Conservation (phyloP, 1,140 invertebrate genomes). For the Kradibia gibbosae region DNA sequence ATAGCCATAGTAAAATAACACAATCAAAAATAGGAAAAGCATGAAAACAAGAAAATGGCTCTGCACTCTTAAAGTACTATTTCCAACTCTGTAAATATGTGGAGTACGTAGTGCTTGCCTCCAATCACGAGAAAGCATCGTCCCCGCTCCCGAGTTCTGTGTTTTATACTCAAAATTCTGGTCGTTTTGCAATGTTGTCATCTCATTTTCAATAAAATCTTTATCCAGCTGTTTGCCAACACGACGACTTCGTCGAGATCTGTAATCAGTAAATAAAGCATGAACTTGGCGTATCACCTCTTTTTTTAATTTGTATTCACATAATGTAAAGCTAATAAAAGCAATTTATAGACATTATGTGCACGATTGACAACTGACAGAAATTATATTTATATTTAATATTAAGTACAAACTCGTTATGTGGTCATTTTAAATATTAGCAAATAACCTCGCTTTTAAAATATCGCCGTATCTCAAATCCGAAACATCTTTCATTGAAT, state of each 20-base stretch:
- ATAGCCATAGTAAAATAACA: slow-evolving; percentile 77
- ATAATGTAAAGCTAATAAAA: not conserved
- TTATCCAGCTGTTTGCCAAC: slow-evolving; percentile 26
- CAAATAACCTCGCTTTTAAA: slow-evolving; percentile 21
- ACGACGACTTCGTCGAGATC: slow-evolving; percentile 2
- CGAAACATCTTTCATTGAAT: not conserved
- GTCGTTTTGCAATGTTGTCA: slow-evolving; percentile 28
- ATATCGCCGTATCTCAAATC: not conserved
- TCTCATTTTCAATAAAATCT: slow-evolving; percentile 37
- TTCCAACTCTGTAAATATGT: slow-evolving; percentile 88
- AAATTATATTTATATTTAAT: not conserved
- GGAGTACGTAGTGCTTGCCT: slow-evolving; percentile 86
- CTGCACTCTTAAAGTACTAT: slow-evolving; percentile 86
- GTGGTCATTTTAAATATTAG: slow-evolving; percentile 1
- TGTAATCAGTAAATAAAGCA: not conserved
- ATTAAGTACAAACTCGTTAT: not conserved
- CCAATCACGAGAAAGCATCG: slow-evolving; percentile 81
- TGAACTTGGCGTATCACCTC: not conserved
- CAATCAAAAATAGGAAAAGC: slow-evolving; percentile 77
- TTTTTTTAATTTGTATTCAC: not conserved
- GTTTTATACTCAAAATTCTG: not conserved
- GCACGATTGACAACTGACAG: not conserved
- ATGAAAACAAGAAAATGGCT: slow-evolving; percentile 79
- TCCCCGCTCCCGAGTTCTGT: not conserved
- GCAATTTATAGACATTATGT: not conserved